Conservation (phyloP, 2,888 invertebrate species). For the Agriopis leucophaearia region DNA sequence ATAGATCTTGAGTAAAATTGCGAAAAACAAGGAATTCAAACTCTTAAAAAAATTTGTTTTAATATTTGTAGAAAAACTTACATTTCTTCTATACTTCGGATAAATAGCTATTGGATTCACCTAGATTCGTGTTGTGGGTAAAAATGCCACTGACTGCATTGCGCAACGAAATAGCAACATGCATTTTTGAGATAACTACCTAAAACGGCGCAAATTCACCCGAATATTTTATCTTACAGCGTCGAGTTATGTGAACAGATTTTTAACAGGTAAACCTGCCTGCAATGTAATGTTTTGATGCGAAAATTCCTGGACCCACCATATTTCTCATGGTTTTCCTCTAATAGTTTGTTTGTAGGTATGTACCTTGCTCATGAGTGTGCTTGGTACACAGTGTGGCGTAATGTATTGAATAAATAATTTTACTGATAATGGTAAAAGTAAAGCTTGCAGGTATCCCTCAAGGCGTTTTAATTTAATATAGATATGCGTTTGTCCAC, state of each 20-base stretch:
- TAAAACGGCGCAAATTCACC: slow-evolving; percentile 27
- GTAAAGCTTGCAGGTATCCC: too few relatives aligned
- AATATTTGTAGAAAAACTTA: not conserved
- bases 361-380: too few relatives aligned
- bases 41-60: not conserved
- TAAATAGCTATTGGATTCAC: slow-evolving; percentile 19
- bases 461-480: too few relatives aligned
- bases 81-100: not conserved
- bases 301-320: not conserved
- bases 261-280: slow-evolving; percentile 23
- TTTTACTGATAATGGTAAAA: too few relatives aligned
- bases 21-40: too few relatives aligned
- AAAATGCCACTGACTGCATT: slow-evolving; percentile 36
- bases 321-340: not conserved
- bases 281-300: slow-evolving; percentile 9
- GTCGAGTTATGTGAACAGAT: slow-evolving; percentile 33
- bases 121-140: slow-evolving; percentile 29
- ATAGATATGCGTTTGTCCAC: too few relatives aligned
- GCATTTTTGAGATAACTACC: slow-evolving; percentile 39
- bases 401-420: too few relatives aligned
- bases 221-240: slow-evolving; percentile 37
- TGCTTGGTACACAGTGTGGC: too few relatives aligned
- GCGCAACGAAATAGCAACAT: slow-evolving; percentile 36
- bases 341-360: not conserved
- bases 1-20: too few relatives aligned